Conservation (phyloP, 2,113 vertebrate genomes). For the Callorhinus ursinus region DNA sequence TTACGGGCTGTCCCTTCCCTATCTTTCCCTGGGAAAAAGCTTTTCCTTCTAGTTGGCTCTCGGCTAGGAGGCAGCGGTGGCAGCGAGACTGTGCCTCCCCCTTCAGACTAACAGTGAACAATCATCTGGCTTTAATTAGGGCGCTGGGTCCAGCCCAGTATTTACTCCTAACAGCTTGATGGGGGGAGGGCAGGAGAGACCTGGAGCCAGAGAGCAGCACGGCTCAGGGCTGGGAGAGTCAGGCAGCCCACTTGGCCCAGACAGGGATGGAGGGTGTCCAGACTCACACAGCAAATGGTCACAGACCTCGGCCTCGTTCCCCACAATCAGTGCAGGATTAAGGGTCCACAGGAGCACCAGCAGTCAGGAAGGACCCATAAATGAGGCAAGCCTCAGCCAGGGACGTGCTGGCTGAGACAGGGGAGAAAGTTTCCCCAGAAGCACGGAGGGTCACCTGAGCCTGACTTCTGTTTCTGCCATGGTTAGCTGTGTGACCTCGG, state of each 20-base stretch:
- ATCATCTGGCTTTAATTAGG: constrained; percentile 56
- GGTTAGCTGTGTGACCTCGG: not conserved
- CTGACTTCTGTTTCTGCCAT: not conserved
- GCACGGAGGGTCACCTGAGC: not conserved
- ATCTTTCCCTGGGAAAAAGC: constrained; percentile 80
- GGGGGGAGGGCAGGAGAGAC: not conserved
- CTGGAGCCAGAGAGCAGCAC: not conserved
- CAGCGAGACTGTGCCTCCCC: constrained; percentile 66
- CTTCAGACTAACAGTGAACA: not conserved
- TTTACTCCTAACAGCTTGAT: constrained; percentile 53
- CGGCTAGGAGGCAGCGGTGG: constrained; percentile 74
- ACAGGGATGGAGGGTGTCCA: not conserved
- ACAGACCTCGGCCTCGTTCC: not conserved
- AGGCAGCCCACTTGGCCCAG: not conserved
- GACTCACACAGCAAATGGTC: not conserved
- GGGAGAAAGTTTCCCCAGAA: not conserved
- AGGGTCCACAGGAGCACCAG: not conserved
- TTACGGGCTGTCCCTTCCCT: constrained; percentile 82
- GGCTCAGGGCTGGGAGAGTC: not conserved
- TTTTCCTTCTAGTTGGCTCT: constrained; percentile 83
- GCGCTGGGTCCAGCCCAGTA: constrained; percentile 26
- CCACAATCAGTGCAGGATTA: not conserved
- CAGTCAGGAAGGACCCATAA: not conserved
- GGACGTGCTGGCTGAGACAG: not conserved
- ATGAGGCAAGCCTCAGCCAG: not conserved